Evolutionary conservation across 2,113 vertebrate species (phyloP).

Genomic region (Cryptoleucopteryx plumbea): DNA sequence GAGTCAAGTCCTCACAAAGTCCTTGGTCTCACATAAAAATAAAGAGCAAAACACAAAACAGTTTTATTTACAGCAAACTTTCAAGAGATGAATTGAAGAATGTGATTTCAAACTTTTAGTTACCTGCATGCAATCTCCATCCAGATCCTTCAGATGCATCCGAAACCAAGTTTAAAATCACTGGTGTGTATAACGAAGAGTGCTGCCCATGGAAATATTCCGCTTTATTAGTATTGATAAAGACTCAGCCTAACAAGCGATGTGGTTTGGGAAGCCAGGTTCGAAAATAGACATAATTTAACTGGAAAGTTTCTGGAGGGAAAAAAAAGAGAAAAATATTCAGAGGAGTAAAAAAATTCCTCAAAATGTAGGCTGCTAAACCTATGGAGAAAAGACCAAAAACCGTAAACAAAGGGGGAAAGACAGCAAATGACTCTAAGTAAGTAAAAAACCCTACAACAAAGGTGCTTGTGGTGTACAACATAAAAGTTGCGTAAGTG

Average conservation of each 20-base stretch:
- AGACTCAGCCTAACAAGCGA: background rate
- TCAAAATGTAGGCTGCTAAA: background rate
- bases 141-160: background rate
- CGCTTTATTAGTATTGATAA: background rate
- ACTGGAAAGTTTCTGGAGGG: background rate
- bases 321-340: background rate
- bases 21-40: background rate
- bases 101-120: background rate
- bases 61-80: background rate
- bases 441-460: background rate
- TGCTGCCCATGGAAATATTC: background rate
- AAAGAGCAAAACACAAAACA: background rate
- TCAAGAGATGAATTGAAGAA: background rate
- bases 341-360: background rate
- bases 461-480: background rate
- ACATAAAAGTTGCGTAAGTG: background rate
- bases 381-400: background rate
- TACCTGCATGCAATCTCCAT: background rate
- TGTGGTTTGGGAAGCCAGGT: background rate
- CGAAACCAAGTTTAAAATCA: background rate
- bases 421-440: background rate
- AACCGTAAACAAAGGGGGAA: background rate
- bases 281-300: background rate
- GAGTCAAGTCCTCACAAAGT: background rate
- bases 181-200: background rate